These are phyloP conservation scores for Apotomis betuletana DNA, from an alignment of 2,888 invertebrate genomes.

Conservation along the genomic window DNA sequence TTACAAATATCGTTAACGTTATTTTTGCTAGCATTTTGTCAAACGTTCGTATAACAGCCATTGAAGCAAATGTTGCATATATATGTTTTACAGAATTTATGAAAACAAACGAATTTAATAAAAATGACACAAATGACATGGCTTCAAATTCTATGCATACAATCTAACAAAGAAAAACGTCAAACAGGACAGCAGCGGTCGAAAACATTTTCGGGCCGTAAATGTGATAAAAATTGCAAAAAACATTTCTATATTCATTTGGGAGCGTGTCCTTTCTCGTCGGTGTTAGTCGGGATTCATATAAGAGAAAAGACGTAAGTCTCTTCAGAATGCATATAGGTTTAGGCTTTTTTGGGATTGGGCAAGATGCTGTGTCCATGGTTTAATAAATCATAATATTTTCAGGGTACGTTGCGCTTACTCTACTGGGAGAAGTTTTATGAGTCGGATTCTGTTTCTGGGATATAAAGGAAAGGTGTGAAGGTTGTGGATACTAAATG, in stretches of 20 bases:
- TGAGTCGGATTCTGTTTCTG: conserved; percentile 56
- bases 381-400: conserved; percentile 68
- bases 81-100: too few species aligned
- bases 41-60: too few species aligned
- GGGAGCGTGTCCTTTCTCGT: conserved; percentile 42
- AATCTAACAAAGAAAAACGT: conserved; percentile 47
- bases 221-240: conserved; percentile 41
- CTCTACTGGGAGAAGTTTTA: conserved; percentile 64
- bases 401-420: conserved; percentile 49
- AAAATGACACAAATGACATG: conserved; percentile 9
- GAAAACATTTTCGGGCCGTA: conserved; percentile 37
- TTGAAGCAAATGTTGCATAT: too few species aligned
- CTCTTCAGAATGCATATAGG: neutral
- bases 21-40: too few species aligned
- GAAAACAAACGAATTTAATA: neutral
- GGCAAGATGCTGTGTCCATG: conserved; percentile 46
- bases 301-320: conserved; percentile 27
- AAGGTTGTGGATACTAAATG: conserved; percentile 6
- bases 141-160: conserved; percentile 24
- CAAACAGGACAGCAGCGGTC: conserved; percentile 43
- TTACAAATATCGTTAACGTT: too few species aligned
- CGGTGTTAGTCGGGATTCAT: conserved; percentile 49
- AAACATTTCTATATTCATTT: conserved; percentile 41
- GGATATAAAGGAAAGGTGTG: conserved; percentile 16
- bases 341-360: conserved; percentile 12